phyloP scores from a whole-genome alignment of 2,888 invertebrate species.

The Euzophera pinguis region DNA sequence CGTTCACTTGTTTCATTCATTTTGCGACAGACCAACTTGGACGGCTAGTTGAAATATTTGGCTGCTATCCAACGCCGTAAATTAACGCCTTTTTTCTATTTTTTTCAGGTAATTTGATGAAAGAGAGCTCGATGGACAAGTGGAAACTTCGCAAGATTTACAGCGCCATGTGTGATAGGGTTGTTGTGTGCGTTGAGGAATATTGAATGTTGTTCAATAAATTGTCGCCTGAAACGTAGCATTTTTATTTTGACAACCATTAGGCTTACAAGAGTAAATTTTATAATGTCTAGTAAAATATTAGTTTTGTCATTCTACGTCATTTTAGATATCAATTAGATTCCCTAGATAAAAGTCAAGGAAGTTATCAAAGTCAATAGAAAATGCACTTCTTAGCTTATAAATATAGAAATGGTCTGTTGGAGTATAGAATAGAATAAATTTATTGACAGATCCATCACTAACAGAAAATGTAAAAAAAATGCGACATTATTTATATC shows the following conservation, averaged over 20 bases:
- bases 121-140: conserved; percentile 49
- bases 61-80: conserved; percentile 68
- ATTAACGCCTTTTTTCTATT: conserved; percentile 73
- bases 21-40: conserved; percentile 68
- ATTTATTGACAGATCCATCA: too few relatives aligned
- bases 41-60: conserved; percentile 74
- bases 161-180: conserved; percentile 30
- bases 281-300: not conserved
- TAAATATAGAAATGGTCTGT: too few relatives aligned
- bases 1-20: conserved; percentile 67
- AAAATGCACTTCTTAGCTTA: too few relatives aligned
- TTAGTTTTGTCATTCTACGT: too few relatives aligned
- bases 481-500: too few relatives aligned
- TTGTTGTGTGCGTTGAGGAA: conserved; percentile 12
- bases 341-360: too few relatives aligned
- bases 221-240: conserved; percentile 29
- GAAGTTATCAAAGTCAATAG: too few relatives aligned
- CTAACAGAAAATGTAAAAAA: too few relatives aligned
- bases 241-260: conserved; percentile 36
- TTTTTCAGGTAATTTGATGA: conserved; percentile 76
- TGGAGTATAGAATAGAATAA: too few relatives aligned
- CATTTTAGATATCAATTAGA: too few relatives aligned
- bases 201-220: conserved; percentile 27
- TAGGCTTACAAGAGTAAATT: not conserved
- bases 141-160: conserved; percentile 47